Evolutionary conservation across 2,797 vertebrate genomes (phyloP).

Genomic region (Perdix hodgsoniae): DNA sequence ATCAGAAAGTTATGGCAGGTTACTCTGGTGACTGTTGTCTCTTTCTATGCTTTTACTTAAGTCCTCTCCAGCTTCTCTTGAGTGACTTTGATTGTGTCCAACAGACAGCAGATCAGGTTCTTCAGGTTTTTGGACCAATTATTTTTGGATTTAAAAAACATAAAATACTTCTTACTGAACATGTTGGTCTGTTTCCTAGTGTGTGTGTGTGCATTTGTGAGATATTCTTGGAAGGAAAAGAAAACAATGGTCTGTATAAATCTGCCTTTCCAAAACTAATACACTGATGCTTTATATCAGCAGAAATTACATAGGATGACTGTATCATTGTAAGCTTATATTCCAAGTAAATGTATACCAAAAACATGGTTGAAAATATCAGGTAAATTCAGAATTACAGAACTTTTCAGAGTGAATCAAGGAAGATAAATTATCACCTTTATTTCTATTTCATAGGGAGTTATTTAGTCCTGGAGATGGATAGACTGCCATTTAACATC

Average conservation of each 20-base stretch:
- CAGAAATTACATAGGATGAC: background rate
- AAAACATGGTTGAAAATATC: background rate
- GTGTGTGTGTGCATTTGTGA: background rate
- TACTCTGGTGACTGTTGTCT: background rate
- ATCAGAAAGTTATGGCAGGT: background rate
- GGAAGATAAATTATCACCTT: background rate
- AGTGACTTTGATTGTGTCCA: background rate
- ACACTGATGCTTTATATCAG: background rate
- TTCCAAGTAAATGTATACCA: background rate
- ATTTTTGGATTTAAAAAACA: background rate
- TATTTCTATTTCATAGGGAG: background rate
- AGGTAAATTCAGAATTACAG: background rate
- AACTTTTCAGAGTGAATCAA: background rate
- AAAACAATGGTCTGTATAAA: background rate
- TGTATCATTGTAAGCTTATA: background rate
- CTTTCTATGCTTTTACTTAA: background rate
- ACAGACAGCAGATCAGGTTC: background rate
- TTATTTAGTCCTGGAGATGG: background rate
- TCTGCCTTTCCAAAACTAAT: background rate
- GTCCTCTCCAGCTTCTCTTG: background rate
- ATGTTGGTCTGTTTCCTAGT: background rate
- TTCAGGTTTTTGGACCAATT: background rate
- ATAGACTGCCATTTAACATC: background rate
- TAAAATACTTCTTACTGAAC: background rate
- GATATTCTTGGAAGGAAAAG: background rate